A percentile compares a stretch with the other conserved stretches of the same genome.
Conservation (phyloP, 2,113 vertebrate genomes). For the Oostethus manadensis region DNA sequence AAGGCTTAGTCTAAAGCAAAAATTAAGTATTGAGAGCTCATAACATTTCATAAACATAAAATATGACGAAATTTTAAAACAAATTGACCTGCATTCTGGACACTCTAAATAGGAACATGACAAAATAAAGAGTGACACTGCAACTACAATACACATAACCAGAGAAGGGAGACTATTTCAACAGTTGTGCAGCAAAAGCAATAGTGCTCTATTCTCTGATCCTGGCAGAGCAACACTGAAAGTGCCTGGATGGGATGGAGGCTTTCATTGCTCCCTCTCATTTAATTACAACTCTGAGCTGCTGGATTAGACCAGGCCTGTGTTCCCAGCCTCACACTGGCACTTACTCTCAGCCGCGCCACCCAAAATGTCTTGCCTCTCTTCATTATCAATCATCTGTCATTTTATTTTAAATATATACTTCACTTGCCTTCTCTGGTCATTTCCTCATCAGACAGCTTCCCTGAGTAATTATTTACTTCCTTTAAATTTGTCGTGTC, state of each 20-base stretch:
- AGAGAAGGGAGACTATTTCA: slow-evolving; percentile 63
- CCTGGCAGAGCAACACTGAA: slow-evolving; percentile 71
- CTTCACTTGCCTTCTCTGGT: slow-evolving; percentile 51
- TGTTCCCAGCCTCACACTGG: slow-evolving; percentile 71
- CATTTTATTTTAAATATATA: slow-evolving; percentile 62
- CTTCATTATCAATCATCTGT: slow-evolving; percentile 57
- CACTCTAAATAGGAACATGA: slow-evolving; percentile 17
- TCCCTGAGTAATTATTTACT: slow-evolving; percentile 61
- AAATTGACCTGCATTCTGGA: too few species aligned
- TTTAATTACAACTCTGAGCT: slow-evolving; percentile 73
- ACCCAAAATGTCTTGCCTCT: slow-evolving; percentile 51
- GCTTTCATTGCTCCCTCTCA: slow-evolving; percentile 62
- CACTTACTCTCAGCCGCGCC: slow-evolving; percentile 43
- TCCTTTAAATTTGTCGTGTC: slow-evolving; percentile 55
- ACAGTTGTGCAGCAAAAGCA: slow-evolving; percentile 78
- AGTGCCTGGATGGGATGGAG: slow-evolving; percentile 73
- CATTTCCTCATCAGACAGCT: slow-evolving; percentile 55
- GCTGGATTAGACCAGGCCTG: slow-evolving; percentile 74
- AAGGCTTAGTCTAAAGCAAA: too few species aligned
- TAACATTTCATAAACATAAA: background rate
- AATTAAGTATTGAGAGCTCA: too few species aligned
- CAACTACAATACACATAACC: slow-evolving; percentile 43
- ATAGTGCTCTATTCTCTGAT: slow-evolving; percentile 76
- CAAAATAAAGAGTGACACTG: slow-evolving; percentile 51
- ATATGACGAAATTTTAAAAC: too few species aligned